phyloP scores from a whole-genome alignment of 1,140 invertebrate species.

The Gerris buenoi region DNA sequence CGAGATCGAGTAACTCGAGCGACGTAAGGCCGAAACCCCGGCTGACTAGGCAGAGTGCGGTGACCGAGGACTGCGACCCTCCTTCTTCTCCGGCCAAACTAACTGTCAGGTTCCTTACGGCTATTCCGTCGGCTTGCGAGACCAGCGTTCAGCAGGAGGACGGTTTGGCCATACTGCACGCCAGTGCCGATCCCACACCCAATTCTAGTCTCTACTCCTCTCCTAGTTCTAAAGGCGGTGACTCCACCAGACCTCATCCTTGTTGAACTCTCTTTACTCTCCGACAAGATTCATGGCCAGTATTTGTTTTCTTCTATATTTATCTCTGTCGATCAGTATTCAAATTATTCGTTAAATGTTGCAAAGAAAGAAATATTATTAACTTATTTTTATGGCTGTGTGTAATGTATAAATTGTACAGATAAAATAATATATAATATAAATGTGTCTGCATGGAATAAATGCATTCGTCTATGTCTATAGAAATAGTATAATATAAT shows the following conservation, averaged over 20 bases:
- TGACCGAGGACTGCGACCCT: constrained; percentile 17
- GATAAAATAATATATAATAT: neutral
- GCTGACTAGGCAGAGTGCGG: constrained; percentile 56
- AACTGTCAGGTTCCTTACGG: constrained; percentile 52
- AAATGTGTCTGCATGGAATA: neutral
- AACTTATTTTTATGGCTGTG: neutral
- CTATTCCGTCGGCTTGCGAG: constrained; percentile 68
- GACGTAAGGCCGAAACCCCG: constrained; percentile 41
- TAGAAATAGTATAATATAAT: too few species aligned
- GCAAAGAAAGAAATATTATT: too few species aligned
- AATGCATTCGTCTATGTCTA: too few species aligned
- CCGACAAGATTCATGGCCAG: too few species aligned
- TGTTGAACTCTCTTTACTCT: neutral
- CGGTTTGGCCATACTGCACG: constrained; percentile 27
- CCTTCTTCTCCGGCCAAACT: constrained; percentile 31
- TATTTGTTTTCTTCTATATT: too few species aligned
- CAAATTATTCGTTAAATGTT: too few species aligned
- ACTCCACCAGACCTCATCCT: neutral
- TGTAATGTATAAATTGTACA: neutral
- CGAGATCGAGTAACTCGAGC: constrained; percentile 22
- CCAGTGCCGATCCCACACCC: constrained; percentile 17
- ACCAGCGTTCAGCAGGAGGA: constrained; percentile 58
- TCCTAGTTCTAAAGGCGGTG: constrained; percentile 7
- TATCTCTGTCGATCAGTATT: too few species aligned
- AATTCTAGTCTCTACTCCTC: constrained; percentile 19